Evolutionary conservation across 2,797 vertebrate species (phyloP).

Genomic region (Gallinago nigripennis): DNA sequence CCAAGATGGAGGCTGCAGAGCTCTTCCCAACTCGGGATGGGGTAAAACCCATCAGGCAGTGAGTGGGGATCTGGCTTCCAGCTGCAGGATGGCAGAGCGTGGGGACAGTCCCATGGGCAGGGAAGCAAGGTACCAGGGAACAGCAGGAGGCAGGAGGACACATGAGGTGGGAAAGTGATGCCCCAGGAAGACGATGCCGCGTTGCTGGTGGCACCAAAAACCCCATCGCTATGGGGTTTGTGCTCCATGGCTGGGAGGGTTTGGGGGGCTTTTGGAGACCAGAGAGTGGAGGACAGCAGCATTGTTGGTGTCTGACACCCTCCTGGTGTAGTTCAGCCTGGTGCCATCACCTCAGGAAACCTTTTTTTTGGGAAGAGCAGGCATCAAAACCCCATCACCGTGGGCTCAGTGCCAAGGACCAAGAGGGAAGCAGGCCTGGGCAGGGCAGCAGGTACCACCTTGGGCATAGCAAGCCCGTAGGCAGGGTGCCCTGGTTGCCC

Average conservation of each 20-base stretch:
- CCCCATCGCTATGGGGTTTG: accelerated
- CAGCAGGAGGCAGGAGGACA: accelerated
- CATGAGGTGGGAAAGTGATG: background rate
- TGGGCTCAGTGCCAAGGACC: background rate
- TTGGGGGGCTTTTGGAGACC: background rate
- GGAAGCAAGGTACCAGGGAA: background rate
- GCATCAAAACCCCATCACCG: background rate
- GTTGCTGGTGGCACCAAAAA: background rate
- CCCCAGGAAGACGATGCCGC: background rate
- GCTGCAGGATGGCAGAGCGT: background rate
- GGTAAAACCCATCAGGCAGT: background rate
- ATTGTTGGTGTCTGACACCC: background rate
- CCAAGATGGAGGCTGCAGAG: background rate
- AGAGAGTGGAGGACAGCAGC: background rate
- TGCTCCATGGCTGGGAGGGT: background rate
- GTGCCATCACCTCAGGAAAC: background rate
- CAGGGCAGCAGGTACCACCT: background rate
- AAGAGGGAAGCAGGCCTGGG: background rate
- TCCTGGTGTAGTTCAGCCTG: background rate
- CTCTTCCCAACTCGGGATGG: accelerated
- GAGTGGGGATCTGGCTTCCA: background rate
- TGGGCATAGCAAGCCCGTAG: background rate
- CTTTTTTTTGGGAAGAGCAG: background rate
- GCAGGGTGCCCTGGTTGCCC: background rate
- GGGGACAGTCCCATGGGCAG: background rate